Base-by-base conservation (phyloP, 2,888 invertebrate species). In the Diloba caeruleocephala region DNA sequence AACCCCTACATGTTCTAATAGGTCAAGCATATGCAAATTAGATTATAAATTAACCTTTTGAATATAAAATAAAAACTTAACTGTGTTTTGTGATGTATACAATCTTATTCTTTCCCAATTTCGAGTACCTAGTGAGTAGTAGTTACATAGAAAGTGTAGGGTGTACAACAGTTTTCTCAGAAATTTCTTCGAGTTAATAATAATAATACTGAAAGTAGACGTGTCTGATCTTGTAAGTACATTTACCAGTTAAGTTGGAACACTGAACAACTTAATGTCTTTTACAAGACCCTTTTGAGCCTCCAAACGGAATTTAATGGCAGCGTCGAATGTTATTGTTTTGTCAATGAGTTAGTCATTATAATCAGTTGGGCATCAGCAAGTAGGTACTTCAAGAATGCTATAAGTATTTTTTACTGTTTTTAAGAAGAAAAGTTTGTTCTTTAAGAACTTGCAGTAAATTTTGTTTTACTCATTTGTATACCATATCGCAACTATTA, bases 291-390 rank as follows among this genome's bases (percentile, higher is more conserved):
- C 37, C 38, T 19, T 10, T 10, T 12, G 32, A 38, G 32, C 44
- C 39, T 38, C 41, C 33, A 32, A 51, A 37, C 31, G 51, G 51
- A 53, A 53, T 58, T 63, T 58, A 68, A 63, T 53, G 56, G 36
- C 32, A 33, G 31, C 38, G 37, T 43, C 59, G 53, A 53, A 54
- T 61, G 43, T 56, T 43, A 60, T 60, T 60, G 49, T 46, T 53
- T 58, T 44, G 8, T 52, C 52, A 65, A 62, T 51, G 33, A 42
- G n/a, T 25, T 38, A 48, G 36, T 45, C 29, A 32, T 49, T 50
- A 48, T 42, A 29, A 46, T 44, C 43, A 14, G 25, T 48, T 25
- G 14, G 26, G 23, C 29, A 43, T 28, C 13, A 28, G n/a, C 23
- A 2, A 15, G 8, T 17, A 17, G 12, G 12, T 12, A 43, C 26